A percentile compares a stretch with the other conserved stretches of the same genome.
Conservation (phyloP, 2,797 vertebrate genomes). For the Chaetophractus vellerosus region DNA sequence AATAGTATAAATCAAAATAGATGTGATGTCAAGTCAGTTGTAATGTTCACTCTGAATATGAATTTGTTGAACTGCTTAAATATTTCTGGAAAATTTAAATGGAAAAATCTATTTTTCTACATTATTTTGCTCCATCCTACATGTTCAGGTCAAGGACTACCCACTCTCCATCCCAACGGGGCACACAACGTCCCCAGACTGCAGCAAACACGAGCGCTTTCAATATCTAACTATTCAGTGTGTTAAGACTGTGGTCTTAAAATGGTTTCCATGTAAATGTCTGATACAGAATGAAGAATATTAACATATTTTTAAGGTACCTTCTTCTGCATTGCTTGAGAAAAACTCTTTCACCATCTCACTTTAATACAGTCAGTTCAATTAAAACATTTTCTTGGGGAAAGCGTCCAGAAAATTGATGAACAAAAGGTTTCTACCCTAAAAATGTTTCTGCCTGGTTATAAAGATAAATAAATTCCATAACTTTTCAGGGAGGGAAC, state of each 20-base stretch:
- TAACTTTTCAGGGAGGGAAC: neutral
- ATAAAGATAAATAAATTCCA: slow-evolving; percentile 48
- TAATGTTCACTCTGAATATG: neutral
- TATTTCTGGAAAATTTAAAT: slow-evolving; percentile 25
- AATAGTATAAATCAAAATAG: slow-evolving; percentile 41
- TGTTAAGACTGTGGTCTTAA: neutral
- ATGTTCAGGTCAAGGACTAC: neutral
- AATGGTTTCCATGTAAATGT: neutral
- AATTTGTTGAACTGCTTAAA: slow-evolving; percentile 4
- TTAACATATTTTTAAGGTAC: slow-evolving; percentile 6
- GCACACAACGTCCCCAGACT: neutral
- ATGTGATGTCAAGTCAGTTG: neutral
- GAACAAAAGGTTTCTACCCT: slow-evolving; percentile 47
- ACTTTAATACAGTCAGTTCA: slow-evolving; percentile 4
- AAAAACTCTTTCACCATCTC: slow-evolving; percentile 20
- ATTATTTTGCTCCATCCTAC: neutral
- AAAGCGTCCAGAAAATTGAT: neutral
- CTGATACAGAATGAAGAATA: neutral
- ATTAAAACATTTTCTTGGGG: slow-evolving; percentile 24
- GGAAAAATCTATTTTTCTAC: neutral
- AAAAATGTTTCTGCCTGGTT: slow-evolving; percentile 70
- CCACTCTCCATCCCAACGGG: neutral
- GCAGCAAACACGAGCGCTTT: neutral
- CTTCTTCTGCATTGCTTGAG: neutral
- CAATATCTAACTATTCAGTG: neutral